Conservation (phyloP, 2,888 invertebrate genomes). For the Lepidocyrtoides sp. region DNA sequence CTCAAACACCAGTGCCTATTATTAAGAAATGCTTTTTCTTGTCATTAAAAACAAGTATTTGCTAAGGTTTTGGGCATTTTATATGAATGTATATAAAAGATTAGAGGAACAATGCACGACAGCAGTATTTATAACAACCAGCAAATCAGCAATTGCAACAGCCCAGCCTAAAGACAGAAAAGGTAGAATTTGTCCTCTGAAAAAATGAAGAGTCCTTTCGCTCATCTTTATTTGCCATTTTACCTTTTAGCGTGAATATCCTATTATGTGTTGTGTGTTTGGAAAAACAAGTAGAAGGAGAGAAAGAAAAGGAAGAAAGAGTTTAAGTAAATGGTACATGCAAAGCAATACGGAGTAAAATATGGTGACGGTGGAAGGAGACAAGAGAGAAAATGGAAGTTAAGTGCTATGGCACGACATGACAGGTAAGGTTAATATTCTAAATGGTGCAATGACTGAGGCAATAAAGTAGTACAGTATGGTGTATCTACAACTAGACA, state of each 20-base stretch:
- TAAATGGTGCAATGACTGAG: constrained; percentile 30
- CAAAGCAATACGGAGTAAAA: too few species aligned
- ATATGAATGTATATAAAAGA: too few species aligned
- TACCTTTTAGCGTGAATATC: background rate
- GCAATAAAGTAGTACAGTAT: constrained; percentile 3
- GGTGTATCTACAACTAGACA: too few species aligned
- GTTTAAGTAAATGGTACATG: too few species aligned
- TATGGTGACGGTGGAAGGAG: background rate
- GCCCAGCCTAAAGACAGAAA: background rate
- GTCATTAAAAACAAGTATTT: constrained; percentile 1
- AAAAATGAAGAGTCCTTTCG: background rate
- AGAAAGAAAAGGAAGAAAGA: background rate
- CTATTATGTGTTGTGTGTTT: background rate
- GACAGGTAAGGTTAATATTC: constrained; percentile 60
- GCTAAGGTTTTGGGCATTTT: background rate
- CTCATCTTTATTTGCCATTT: background rate
- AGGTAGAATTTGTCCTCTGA: constrained; percentile 15
- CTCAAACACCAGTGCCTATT: background rate
- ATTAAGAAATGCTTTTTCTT: constrained; percentile 15
- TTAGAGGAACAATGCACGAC: background rate
- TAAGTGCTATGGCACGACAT: constrained; percentile 65
- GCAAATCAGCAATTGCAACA: background rate
- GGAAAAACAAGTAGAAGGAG: too few species aligned
- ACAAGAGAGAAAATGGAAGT: background rate
- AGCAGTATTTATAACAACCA: background rate